Evolutionary conservation across 1,140 invertebrate genomes (phyloP).

Genomic region (Drosophila paulistorum): DNA sequence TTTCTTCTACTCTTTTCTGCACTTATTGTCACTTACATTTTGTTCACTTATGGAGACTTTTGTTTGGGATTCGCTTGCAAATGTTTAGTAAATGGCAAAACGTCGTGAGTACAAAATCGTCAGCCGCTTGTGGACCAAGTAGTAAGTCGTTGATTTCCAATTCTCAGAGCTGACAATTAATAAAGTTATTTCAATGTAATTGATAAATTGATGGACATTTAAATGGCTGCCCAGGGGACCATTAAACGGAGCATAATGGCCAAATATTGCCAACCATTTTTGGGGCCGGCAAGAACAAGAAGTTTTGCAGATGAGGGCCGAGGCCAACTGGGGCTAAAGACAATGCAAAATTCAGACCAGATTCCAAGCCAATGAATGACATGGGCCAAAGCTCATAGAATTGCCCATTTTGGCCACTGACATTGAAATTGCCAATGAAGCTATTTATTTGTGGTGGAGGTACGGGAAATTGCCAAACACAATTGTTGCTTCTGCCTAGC

Average conservation of each 20-base stretch:
- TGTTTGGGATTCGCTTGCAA: background rate
- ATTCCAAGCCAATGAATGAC: constrained; percentile 65
- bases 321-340: constrained; percentile 29
- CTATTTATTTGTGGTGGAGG: constrained; percentile 70
- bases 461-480: constrained; percentile 39
- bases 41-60: constrained; percentile 28
- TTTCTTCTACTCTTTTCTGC: constrained; percentile 7
- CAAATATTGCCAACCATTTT: constrained; percentile 66
- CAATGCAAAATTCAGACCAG: constrained; percentile 78
- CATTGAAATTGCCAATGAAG: constrained; percentile 71
- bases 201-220: constrained; percentile 74
- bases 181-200: constrained; percentile 69
- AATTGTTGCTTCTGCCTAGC: constrained; percentile 40
- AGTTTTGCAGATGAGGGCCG: constrained; percentile 21
- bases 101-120: constrained; percentile 67
- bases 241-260: constrained; percentile 72
- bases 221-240: constrained; percentile 55
- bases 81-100: constrained; percentile 66
- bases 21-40: constrained; percentile 50
- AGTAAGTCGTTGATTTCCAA: constrained; percentile 17
- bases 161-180: constrained; percentile 60
- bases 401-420: constrained; percentile 59
- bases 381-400: constrained; percentile 35
- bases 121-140: constrained; percentile 22
- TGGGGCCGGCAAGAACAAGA: constrained; percentile 43